These are phyloP conservation scores for Cryptus viduatorius DNA, from an alignment of 2,888 invertebrate genomes.

Conservation along the genomic window DNA sequence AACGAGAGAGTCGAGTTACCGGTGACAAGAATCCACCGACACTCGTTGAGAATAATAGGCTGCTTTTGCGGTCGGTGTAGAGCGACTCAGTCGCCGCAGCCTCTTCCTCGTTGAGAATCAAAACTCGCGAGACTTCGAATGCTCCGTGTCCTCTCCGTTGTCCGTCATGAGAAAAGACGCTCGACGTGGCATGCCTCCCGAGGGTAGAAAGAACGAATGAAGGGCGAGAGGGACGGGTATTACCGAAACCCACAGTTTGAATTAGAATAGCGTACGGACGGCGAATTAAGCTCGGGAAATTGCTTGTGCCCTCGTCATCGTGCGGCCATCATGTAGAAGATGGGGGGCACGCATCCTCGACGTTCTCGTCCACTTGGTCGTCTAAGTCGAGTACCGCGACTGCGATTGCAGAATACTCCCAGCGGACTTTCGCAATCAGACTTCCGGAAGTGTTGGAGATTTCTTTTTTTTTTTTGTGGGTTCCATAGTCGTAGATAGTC, in stretches of 20 bases:
- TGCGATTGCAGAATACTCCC: background rate
- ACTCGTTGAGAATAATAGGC: conserved; percentile 78
- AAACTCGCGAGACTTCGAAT: conserved; percentile 69
- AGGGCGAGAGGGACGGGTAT: conserved; percentile 70
- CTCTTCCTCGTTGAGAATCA: conserved; percentile 68
- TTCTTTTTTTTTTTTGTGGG: conserved; percentile 16
- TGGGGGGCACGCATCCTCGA: conserved; percentile 46
- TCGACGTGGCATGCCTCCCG: background rate
- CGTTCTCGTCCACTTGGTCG: conserved; percentile 29
- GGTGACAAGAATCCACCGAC: conserved; percentile 51
- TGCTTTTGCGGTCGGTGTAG: conserved; percentile 78
- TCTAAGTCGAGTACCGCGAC: conserved; percentile 43
- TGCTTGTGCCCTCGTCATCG: conserved; percentile 71
- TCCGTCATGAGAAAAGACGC: conserved; percentile 79
- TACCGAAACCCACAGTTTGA: conserved; percentile 83
- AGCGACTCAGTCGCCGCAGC: conserved; percentile 61
- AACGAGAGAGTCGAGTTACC: conserved; percentile 31
- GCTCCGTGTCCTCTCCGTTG: conserved; percentile 25
- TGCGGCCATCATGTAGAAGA: conserved; percentile 54
- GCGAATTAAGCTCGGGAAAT: conserved; percentile 81
- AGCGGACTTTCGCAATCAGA: conserved; percentile 41
- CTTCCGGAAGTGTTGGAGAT: conserved; percentile 66
- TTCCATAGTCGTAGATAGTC: conserved; percentile 4
- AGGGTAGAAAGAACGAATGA: conserved; percentile 12
- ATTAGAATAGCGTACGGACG: conserved; percentile 80